These are phyloP conservation scores for Hipparchia sbordonii DNA, from an alignment of 2,888 invertebrate species.

Conservation along the genomic window DNA sequence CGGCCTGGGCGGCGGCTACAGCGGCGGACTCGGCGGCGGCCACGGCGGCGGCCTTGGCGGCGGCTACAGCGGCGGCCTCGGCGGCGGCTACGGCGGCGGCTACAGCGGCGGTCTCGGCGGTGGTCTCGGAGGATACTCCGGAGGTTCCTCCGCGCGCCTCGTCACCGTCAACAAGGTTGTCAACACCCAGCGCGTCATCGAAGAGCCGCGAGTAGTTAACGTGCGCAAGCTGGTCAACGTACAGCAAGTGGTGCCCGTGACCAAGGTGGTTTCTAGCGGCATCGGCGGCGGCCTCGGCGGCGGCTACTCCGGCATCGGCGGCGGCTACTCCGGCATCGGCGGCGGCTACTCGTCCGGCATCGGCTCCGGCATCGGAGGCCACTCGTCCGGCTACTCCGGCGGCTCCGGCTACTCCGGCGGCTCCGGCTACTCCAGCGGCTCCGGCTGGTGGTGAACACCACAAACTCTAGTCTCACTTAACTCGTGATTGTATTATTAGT, in stretches of 20 bases:
- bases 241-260: constrained; percentile 61
- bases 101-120: constrained; percentile 29
- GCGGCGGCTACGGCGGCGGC: constrained; percentile 31
- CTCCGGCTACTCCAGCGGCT: not conserved
- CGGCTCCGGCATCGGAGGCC: constrained; percentile 16
- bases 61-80: constrained; percentile 28
- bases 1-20: constrained; percentile 28
- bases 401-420: too few species aligned
- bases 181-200: constrained; percentile 50
- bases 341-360: constrained; percentile 34
- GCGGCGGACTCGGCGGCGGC: constrained; percentile 31
- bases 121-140: constrained; percentile 34
- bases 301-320: not conserved
- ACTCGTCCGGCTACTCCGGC: not conserved
- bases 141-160: constrained; percentile 45
- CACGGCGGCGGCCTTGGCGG: constrained; percentile 31
- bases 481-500: constrained; percentile 2
- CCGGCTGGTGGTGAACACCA: constrained; percentile 18
- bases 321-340: not conserved
- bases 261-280: constrained; percentile 52
- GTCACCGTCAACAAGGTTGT: constrained; percentile 57
- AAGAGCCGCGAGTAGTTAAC: constrained; percentile 53
- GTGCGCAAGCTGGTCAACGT: constrained; percentile 58
- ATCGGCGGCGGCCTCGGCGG: constrained; percentile 38
- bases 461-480: not conserved